These are phyloP conservation scores for Axea sp. DNA, from an alignment of 2,888 invertebrate species.

Conservation along the genomic window DNA sequence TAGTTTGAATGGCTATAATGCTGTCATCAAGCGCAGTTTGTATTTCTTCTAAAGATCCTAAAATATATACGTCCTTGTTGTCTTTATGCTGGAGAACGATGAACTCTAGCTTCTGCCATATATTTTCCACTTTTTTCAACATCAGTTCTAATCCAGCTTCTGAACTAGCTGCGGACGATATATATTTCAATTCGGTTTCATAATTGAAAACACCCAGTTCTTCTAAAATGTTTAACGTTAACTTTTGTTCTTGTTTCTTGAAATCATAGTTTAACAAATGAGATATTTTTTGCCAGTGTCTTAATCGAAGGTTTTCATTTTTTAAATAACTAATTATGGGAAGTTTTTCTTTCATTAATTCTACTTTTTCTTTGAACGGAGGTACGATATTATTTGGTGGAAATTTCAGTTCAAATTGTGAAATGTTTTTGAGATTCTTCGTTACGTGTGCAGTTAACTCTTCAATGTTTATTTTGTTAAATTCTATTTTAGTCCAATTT, in stretches of 20 bases:
- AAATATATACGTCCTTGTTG: slow-evolving; percentile 89
- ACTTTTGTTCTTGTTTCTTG: slow-evolving; percentile 83
- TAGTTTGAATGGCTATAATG: slow-evolving; percentile 91
- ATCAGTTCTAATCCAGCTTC: slow-evolving; percentile 90
- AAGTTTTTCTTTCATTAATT: slow-evolving; percentile 88
- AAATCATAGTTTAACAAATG: slow-evolving; percentile 86
- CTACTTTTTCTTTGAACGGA: slow-evolving; percentile 87
- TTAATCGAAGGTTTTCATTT: slow-evolving; percentile 87
- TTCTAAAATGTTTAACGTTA: slow-evolving; percentile 86
- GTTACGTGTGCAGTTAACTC: slow-evolving; percentile 85
- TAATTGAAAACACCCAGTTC: slow-evolving; percentile 87
- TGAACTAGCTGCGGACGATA: slow-evolving; percentile 92
- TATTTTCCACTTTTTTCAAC: slow-evolving; percentile 90
- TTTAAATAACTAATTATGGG: slow-evolving; percentile 90
- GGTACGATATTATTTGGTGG: slow-evolving; percentile 90
- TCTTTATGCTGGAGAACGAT: slow-evolving; percentile 89
- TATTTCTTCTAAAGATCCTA: slow-evolving; percentile 92
- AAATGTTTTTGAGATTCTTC: slow-evolving; percentile 86
- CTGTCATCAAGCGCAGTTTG: slow-evolving; percentile 91
- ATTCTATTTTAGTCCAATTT: slow-evolving; percentile 85
- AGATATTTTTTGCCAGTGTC: slow-evolving; percentile 93
- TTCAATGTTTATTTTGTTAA: slow-evolving; percentile 85
- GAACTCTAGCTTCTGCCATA: slow-evolving; percentile 91
- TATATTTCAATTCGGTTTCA: slow-evolving; percentile 88
- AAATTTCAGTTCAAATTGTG: slow-evolving; percentile 90